Percentiles rank a stretch among this genome's conserved stretches.
Evolutionary conservation across 23 tunicate species (phyloP).

Genomic region (Phallusia fumigata): DNA sequence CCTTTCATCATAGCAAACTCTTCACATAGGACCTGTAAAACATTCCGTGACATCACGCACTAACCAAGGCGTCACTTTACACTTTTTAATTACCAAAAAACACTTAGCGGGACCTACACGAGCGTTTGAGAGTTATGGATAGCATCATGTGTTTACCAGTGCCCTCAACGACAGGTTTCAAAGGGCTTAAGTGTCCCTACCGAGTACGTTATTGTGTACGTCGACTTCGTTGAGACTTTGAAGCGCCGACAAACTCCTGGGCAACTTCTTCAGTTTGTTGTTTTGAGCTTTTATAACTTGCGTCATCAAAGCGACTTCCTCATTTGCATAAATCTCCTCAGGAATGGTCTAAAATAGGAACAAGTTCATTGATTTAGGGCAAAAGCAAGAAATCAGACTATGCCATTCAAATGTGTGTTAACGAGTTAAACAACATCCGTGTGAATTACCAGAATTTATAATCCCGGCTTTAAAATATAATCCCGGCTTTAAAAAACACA

Average conservation of each 20-base stretch:
- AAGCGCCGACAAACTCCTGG: slow-evolving; percentile 62
- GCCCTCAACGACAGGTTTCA: background rate
- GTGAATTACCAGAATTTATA: no score
- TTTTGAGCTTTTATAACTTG: slow-evolving; percentile 72
- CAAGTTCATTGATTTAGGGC: background rate
- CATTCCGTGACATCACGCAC: no score
- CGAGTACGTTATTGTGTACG: slow-evolving; percentile 74
- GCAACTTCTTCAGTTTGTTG: slow-evolving; percentile 89
- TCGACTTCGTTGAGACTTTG: slow-evolving; percentile 75
- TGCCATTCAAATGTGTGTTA: background rate
- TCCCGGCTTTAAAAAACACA: background rate
- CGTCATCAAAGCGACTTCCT: slow-evolving; percentile 81
- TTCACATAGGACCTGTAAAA: no score
- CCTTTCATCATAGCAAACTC: no score
- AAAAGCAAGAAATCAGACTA: background rate
- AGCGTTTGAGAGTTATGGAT: no score
- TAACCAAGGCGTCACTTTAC: no score
- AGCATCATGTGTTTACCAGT: no score
- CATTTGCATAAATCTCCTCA: slow-evolving; percentile 97
- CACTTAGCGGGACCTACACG: no score
- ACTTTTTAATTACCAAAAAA: no score
- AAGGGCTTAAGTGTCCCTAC: slow-evolving; percentile 24
- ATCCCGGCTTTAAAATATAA: no score
- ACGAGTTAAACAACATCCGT: background rate
- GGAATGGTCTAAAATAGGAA: slow-evolving; percentile 55